Conservation (phyloP, 2,113 vertebrate species). For the Parotia lawesii region DNA sequence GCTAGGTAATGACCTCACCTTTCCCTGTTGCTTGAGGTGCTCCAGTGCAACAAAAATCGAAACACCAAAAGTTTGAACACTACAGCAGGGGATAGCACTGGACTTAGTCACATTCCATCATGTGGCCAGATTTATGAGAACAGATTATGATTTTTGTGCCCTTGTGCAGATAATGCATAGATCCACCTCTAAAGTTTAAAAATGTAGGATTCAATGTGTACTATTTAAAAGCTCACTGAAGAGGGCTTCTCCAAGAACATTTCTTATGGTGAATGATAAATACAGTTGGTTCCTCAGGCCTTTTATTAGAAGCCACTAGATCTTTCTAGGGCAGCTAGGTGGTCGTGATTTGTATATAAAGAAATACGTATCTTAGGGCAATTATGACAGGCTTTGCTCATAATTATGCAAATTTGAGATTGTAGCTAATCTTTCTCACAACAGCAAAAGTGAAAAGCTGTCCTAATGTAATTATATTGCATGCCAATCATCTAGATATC, state of each 20-base stretch:
- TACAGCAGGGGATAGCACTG: background rate
- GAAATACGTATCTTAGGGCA: background rate
- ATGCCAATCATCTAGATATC: background rate
- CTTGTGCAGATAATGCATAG: background rate
- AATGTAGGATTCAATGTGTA: background rate
- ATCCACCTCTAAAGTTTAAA: background rate
- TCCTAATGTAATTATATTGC: background rate
- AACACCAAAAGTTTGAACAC: background rate
- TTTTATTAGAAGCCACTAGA: background rate
- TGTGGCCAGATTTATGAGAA: rapidly evolving
- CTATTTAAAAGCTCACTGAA: background rate
- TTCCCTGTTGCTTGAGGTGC: background rate
- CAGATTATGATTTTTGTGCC: background rate
- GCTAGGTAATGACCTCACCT: background rate
- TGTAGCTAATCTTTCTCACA: background rate
- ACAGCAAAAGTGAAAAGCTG: background rate
- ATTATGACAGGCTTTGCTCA: background rate
- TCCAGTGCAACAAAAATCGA: background rate
- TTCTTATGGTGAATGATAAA: background rate
- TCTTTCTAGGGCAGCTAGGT: background rate
- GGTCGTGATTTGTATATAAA: background rate
- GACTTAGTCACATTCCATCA: background rate
- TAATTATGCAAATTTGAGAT: background rate
- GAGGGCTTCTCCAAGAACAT: background rate
- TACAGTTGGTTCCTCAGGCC: background rate